Evolutionary conservation across 1,140 invertebrate genomes (phyloP).

Genomic region (Telenomus remus): DNA sequence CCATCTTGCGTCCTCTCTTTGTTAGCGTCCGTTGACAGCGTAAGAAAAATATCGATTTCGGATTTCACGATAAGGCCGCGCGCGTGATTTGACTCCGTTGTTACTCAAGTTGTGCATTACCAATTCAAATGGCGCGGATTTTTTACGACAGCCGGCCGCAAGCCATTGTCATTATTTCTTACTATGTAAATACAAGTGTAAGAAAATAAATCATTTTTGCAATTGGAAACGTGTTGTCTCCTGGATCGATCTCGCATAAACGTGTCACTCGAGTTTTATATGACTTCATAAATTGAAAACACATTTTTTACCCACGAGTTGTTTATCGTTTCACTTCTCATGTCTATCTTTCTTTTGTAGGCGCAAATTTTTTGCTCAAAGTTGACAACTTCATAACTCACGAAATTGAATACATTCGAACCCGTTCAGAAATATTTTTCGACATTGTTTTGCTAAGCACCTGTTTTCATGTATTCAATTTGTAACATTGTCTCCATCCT

Average conservation of each 20-base stretch:
- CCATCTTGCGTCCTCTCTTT: neutral
- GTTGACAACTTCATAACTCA: too few species aligned
- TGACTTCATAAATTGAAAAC: neutral
- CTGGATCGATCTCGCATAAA: neutral
- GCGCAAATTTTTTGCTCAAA: too few species aligned
- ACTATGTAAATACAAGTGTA: neutral
- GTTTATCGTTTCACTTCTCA: too few species aligned
- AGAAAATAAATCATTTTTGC: neutral
- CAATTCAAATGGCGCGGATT: constrained; percentile 16
- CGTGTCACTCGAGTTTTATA: neutral
- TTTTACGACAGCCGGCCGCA: neutral
- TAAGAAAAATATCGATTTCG: constrained; percentile 44
- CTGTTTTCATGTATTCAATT: too few species aligned
- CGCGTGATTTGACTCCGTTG: constrained; percentile 19
- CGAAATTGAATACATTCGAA: too few species aligned
- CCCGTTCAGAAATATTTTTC: too few species aligned
- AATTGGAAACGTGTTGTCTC: neutral
- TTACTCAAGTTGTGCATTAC: constrained; percentile 11
- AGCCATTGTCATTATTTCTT: constrained; percentile 5
- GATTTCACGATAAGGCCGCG: constrained; percentile 5
- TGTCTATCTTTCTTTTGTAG: too few species aligned
- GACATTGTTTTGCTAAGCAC: too few species aligned
- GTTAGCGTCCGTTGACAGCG: constrained; percentile 27
- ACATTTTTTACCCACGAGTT: too few species aligned
- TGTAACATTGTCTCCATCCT: too few species aligned